Evolutionary conservation across 2,888 invertebrate genomes (phyloP).

Genomic region (Orthonevra nobilis): DNA sequence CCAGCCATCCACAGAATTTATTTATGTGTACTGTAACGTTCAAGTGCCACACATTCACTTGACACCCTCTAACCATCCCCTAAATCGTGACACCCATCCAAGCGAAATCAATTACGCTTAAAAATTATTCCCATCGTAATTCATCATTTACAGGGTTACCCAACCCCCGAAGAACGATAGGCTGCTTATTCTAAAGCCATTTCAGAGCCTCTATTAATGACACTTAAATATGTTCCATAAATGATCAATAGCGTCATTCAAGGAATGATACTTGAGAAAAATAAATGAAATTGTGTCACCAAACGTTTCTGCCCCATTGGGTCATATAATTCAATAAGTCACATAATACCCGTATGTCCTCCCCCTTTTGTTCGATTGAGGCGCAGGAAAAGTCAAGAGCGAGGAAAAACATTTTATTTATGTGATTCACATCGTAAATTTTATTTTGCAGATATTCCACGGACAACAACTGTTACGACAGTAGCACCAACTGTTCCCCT

Average conservation of each 20-base stretch:
- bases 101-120: slow-evolving; percentile 22
- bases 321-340: slow-evolving; percentile 51
- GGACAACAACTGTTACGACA: slow-evolving; percentile 79
- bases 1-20: slow-evolving; percentile 30
- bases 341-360: background rate
- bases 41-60: slow-evolving; percentile 1
- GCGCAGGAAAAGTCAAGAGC: background rate
- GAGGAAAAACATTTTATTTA: slow-evolving; percentile 40
- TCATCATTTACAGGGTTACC: background rate
- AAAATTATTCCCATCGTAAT: slow-evolving; percentile 36
- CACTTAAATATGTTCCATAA: slow-evolving; percentile 57
- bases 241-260: slow-evolving; percentile 47
- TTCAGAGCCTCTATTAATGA: slow-evolving; percentile 57
- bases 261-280: slow-evolving; percentile 13
- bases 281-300: slow-evolving; percentile 58
- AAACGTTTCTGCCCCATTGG: slow-evolving; percentile 48
- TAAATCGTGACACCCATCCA: slow-evolving; percentile 3
- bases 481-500: slow-evolving; percentile 79
- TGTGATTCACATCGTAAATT: slow-evolving; percentile 58
- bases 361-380: background rate
- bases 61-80: slow-evolving; percentile 9
- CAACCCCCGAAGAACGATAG: background rate
- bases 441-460: slow-evolving; percentile 78
- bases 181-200: slow-evolving; percentile 41
- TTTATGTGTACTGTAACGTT: slow-evolving; percentile 20